Percentiles rank a stretch among this genome's conserved stretches.
phyloP scores from a whole-genome alignment of 2,888 invertebrate species.

The Hoplodrina ambigua region DNA sequence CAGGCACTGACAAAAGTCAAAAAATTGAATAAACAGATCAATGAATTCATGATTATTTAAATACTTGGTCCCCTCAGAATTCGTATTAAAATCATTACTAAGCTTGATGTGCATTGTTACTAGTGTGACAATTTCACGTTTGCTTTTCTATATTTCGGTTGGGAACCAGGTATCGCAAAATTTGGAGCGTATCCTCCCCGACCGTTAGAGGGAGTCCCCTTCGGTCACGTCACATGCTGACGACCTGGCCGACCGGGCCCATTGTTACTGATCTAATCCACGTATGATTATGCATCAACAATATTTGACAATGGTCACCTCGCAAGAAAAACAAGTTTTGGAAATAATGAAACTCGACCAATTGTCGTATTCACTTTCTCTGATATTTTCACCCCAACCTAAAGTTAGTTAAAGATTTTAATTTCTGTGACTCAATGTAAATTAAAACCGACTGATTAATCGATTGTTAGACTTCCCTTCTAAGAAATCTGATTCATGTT shows the following conservation, averaged over 20 bases:
- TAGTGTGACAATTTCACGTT: constrained; percentile 66
- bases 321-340: constrained; percentile 84
- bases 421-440: constrained; percentile 71
- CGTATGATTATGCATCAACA: constrained; percentile 84
- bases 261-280: constrained; percentile 83
- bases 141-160: constrained; percentile 52
- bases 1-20: constrained; percentile 29
- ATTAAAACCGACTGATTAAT: constrained; percentile 75
- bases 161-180: constrained; percentile 63
- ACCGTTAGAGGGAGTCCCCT: constrained; percentile 76
- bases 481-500: constrained; percentile 51
- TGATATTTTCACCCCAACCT: constrained; percentile 73
- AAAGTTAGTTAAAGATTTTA: constrained; percentile 73
- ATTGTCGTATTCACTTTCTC: constrained; percentile 83
- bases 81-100: constrained; percentile 55
- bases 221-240: constrained; percentile 80
- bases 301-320: constrained; percentile 75
- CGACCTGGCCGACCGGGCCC: constrained; percentile 75
- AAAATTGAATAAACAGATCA: constrained; percentile 46
- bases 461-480: constrained; percentile 73
- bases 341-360: constrained; percentile 79
- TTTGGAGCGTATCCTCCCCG: constrained; percentile 71
- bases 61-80: constrained; percentile 52
- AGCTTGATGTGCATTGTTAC: constrained; percentile 60
- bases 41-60: constrained; percentile 48